phyloP scores from a whole-genome alignment of 2,113 vertebrate species.

The Stigmatopora argus region DNA sequence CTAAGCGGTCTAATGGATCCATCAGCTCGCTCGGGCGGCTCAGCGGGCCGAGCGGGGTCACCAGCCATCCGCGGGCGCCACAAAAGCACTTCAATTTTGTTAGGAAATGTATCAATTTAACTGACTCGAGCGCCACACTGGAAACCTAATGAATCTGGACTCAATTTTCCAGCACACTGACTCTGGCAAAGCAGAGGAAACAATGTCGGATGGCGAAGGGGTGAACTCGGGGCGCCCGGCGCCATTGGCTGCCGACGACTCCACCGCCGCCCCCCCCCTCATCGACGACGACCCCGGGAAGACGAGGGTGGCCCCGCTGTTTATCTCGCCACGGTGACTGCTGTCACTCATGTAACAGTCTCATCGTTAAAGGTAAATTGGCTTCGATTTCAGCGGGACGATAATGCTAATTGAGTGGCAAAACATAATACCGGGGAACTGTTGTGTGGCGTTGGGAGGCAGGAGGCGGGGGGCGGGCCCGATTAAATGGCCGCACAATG shows the following conservation, averaged over 20 bases:
- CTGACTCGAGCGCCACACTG: slow-evolving; percentile 97
- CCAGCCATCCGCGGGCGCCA: slow-evolving; percentile 97
- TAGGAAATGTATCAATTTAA: slow-evolving; percentile 99
- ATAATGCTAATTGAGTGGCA: slow-evolving; percentile 99
- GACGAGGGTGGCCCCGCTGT: slow-evolving; percentile 56
- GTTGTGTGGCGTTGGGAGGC: slow-evolving; percentile 89
- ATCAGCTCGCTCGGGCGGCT: slow-evolving; percentile 97
- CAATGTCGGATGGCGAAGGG: slow-evolving; percentile 89
- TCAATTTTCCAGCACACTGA: slow-evolving; percentile 99
- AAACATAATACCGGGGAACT: slow-evolving; percentile 98
- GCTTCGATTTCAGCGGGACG: slow-evolving; percentile 98
- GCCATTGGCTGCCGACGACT: slow-evolving; percentile 78
- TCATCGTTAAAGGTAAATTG: slow-evolving; percentile 99
- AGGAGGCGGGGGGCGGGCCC: slow-evolving; percentile 90
- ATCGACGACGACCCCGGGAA: not conserved
- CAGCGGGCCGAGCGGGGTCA: slow-evolving; percentile 98
- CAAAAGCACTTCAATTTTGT: slow-evolving; percentile 99
- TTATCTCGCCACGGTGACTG: slow-evolving; percentile 78
- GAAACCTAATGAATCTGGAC: slow-evolving; percentile 99
- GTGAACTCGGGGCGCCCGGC: slow-evolving; percentile 72
- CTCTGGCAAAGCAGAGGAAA: slow-evolving; percentile 94
- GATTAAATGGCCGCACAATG: slow-evolving; percentile 96
- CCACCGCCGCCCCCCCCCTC: not conserved
- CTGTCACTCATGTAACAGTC: slow-evolving; percentile 97
- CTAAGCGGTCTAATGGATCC: slow-evolving; percentile 99